These are phyloP conservation scores for Argyresthia goedartella DNA, from an alignment of 2,888 invertebrate species.

Conservation along the genomic window DNA sequence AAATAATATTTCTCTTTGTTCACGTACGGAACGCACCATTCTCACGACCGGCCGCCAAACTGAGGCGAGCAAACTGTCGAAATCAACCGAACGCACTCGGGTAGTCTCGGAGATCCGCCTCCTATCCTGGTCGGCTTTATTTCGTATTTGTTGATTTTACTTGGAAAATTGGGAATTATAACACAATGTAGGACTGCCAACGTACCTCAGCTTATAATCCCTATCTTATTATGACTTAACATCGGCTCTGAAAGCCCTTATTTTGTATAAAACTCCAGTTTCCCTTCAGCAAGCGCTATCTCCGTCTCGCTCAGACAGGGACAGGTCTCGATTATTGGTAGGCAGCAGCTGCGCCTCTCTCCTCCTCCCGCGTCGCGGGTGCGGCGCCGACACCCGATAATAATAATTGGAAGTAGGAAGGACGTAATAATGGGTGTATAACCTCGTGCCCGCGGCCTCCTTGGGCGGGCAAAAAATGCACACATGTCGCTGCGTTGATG, in stretches of 20 bases:
- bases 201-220: too few species aligned
- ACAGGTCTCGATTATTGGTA: slow-evolving; percentile 71
- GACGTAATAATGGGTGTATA: slow-evolving; percentile 72
- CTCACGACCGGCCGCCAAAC: slow-evolving; percentile 68
- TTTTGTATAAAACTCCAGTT: too few species aligned
- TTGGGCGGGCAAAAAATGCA: slow-evolving; percentile 71
- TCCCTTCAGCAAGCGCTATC: slow-evolving; percentile 16
- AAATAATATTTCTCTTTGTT: slow-evolving; percentile 61
- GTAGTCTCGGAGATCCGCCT: slow-evolving; percentile 64
- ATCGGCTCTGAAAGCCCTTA: too few species aligned
- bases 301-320: slow-evolving; percentile 48
- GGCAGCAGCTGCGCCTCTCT: slow-evolving; percentile 72
- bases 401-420: slow-evolving; percentile 72
- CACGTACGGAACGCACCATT: slow-evolving; percentile 59
- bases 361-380: slow-evolving; percentile 66
- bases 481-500: slow-evolving; percentile 44
- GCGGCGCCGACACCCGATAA: slow-evolving; percentile 67
- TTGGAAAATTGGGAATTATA: background rate
- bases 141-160: slow-evolving; percentile 26
- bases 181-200: background rate
- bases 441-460: slow-evolving; percentile 71
- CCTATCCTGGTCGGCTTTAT: slow-evolving; percentile 57
- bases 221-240: background rate
- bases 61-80: slow-evolving; percentile 65
- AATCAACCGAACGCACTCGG: slow-evolving; percentile 44